Percentiles rank a stretch among this genome's conserved stretches.
These are phyloP conservation scores for Maniola jurtina DNA, from an alignment of 1,140 invertebrate genomes.

Conservation along the genomic window DNA sequence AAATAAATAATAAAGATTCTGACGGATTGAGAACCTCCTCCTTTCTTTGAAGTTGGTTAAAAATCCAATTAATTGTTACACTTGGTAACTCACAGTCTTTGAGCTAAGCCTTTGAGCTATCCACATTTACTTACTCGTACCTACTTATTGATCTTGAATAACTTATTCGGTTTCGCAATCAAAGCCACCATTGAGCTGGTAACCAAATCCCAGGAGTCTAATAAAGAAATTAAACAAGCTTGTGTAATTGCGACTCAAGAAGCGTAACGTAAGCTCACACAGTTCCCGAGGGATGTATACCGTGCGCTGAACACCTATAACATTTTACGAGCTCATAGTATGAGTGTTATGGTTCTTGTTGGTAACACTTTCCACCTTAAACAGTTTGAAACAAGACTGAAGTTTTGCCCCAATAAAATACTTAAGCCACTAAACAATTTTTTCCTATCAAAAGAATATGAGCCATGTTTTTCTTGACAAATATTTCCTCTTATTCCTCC, in stretches of 20 bases:
- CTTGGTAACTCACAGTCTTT: no score
- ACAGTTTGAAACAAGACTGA: neutral
- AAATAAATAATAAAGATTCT: no score
- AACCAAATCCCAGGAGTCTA: neutral
- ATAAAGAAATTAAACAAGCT: constrained; percentile 12
- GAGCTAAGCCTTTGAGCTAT: no score
- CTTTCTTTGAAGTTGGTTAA: no score
- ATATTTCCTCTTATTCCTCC: no score
- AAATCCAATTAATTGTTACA: no score
- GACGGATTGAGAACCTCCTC: no score
- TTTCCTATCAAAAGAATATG: no score
- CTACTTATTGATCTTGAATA: neutral
- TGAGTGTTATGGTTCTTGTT: constrained; percentile 5
- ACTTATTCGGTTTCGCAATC: neutral
- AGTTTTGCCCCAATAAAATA: neutral
- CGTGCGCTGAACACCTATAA: constrained; percentile 3
- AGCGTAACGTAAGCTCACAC: constrained; percentile 6
- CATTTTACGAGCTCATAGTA: constrained; percentile 8
- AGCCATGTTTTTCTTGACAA: no score
- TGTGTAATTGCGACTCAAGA: constrained; percentile 6
- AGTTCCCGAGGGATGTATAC: neutral
- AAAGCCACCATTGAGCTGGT: neutral
- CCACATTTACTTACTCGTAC: no score
- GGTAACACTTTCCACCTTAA: neutral
- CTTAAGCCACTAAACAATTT: neutral